phyloP scores from a whole-genome alignment of 2,113 vertebrate genomes.

The Echinops telfairi region DNA sequence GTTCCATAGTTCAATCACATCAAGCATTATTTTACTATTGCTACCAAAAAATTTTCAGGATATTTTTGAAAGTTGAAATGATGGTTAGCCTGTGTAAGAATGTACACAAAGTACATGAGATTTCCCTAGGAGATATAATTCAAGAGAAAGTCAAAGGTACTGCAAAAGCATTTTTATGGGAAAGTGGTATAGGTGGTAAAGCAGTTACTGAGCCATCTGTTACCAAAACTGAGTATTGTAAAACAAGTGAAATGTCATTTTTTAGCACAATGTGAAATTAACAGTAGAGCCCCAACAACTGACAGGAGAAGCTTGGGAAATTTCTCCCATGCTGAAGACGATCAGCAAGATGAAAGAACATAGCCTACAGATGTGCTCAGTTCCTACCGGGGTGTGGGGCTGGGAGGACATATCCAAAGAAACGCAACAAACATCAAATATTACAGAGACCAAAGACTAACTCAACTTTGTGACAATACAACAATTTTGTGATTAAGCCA shows the following conservation, averaged over 20 bases:
- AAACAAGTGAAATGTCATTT: neutral
- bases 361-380: neutral
- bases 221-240: conserved; percentile 43
- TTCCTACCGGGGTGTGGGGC: neutral
- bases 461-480: neutral
- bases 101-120: conserved; percentile 1
- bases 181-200: neutral
- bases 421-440: neutral
- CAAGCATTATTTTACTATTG: too few species aligned
- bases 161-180: neutral
- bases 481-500: neutral
- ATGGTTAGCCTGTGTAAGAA: conserved; percentile 6
- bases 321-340: neutral
- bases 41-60: conserved; percentile 12
- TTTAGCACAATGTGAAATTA: neutral
- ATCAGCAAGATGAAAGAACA: neutral
- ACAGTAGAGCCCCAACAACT: neutral
- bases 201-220: neutral
- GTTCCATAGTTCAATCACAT: too few species aligned
- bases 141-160: conserved; percentile 10
- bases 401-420: neutral
- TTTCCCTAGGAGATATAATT: conserved; percentile 31
- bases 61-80: conserved; percentile 25
- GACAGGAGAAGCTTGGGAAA: conserved; percentile 4
- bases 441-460: neutral